Conservation (phyloP, 1,140 invertebrate species). For the Macrostomum lignano region DNA sequence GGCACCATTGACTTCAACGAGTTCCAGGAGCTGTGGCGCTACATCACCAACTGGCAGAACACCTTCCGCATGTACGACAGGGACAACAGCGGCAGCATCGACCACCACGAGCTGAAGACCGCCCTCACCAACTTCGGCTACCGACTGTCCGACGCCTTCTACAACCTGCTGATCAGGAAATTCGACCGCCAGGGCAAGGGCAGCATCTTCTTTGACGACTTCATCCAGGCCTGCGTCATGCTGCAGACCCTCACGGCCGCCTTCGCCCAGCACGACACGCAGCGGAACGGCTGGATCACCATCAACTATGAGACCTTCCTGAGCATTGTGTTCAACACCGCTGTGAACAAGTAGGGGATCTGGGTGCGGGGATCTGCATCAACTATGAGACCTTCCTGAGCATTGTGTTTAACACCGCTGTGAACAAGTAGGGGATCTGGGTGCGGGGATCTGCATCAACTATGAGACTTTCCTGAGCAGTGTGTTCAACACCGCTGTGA, state of each 20-base stretch:
- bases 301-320: conserved; percentile 92
- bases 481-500: conserved; percentile 70
- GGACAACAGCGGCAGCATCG: conserved; percentile 81
- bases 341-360: no score
- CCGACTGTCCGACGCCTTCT: conserved; percentile 49
- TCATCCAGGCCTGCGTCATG: conserved; percentile 75
- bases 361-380: conserved; percentile 76
- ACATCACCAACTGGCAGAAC: conserved; percentile 81
- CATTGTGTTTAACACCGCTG: conserved; percentile 71
- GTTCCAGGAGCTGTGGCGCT: conserved; percentile 80
- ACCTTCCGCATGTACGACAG: conserved; percentile 75
- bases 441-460: conserved; percentile 72
- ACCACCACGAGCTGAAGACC: conserved; percentile 54
- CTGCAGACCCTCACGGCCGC: conserved; percentile 62
- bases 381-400: conserved; percentile 83
- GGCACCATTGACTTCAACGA: conserved; percentile 74
- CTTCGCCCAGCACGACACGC: conserved; percentile 60
- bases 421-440: no score
- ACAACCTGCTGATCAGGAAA: conserved; percentile 53
- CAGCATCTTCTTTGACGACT: conserved; percentile 83
- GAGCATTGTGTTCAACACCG: conserved; percentile 67
- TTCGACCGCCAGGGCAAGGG: conserved; percentile 69
- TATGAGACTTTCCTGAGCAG: conserved; percentile 87
- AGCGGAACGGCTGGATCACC: conserved; percentile 71
- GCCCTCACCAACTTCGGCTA: conserved; percentile 53